Percentiles rank a stretch among this genome's conserved stretches.
These are phyloP conservation scores for Alentia gelatinosa DNA, from an alignment of 2,888 invertebrate species.

Conservation along the genomic window DNA sequence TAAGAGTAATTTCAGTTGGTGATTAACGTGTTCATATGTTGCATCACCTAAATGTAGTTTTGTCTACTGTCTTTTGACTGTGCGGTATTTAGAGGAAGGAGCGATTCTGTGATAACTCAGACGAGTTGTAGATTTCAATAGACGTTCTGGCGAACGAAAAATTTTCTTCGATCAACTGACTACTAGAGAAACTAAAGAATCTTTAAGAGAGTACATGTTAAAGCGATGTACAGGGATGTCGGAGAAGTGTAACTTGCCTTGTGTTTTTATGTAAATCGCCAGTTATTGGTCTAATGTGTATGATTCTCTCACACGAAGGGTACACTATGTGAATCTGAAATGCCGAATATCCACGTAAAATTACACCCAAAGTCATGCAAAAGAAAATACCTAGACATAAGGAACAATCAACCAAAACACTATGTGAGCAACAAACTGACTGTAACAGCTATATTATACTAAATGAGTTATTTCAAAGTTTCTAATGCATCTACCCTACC, in stretches of 20 bases:
- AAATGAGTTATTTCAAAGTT: neutral
- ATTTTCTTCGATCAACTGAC: slow-evolving; percentile 1
- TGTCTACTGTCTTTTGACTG: no score
- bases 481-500: neutral
- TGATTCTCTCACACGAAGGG: neutral
- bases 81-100: no score
- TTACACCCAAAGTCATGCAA: slow-evolving; percentile 17
- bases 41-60: no score
- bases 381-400: neutral
- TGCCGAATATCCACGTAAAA: slow-evolving; percentile 29
- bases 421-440: no score
- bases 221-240: slow-evolving; percentile 21
- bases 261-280: slow-evolving; percentile 27
- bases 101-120: no score
- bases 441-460: neutral
- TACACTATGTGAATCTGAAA: slow-evolving; percentile 48
- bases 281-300: slow-evolving; percentile 30
- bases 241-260: neutral
- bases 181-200: neutral
- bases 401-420: no score
- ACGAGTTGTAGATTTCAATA: no score
- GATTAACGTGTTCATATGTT: no score
- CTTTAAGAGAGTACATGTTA: neutral
- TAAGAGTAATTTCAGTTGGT: no score
- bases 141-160: no score